phyloP scores from a whole-genome alignment of 2,113 vertebrate genomes.

The Ia io region DNA sequence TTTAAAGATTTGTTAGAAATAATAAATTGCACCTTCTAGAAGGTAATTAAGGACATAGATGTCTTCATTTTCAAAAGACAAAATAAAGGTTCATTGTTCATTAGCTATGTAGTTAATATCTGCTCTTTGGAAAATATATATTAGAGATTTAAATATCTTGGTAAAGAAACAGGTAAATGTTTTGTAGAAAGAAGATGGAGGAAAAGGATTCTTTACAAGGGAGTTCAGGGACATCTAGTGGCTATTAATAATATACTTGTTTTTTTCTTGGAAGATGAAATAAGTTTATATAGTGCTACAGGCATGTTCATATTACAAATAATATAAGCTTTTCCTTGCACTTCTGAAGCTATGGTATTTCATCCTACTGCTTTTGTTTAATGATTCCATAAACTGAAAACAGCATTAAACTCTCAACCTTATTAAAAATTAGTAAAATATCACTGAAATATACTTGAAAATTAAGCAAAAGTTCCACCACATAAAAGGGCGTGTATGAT shows the following conservation, averaged over 20 bases:
- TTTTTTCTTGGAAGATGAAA: conserved; percentile 36
- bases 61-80: conserved; percentile 41
- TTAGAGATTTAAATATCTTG: conserved; percentile 61
- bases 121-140: conserved; percentile 40
- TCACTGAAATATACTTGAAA: conserved; percentile 45
- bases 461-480: conserved; percentile 30
- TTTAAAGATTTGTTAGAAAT: conserved; percentile 48
- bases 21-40: conserved; percentile 48
- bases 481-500: background rate
- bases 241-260: conserved; percentile 37
- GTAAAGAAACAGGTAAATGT: conserved; percentile 57
- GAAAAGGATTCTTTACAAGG: conserved; percentile 67
- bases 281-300: background rate
- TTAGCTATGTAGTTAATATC: background rate
- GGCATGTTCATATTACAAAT: background rate
- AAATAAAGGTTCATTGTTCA: conserved; percentile 30
- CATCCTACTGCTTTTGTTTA: conserved; percentile 26
- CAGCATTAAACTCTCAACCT: conserved; percentile 21
- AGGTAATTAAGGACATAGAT: background rate
- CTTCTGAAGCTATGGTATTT: background rate
- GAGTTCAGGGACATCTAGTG: conserved; percentile 85
- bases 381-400: conserved; percentile 38
- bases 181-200: conserved; percentile 55
- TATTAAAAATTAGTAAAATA: conserved; percentile 46
- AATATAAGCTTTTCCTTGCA: conserved; percentile 31